A percentile compares a stretch with the other conserved stretches of the same genome.
These are phyloP conservation scores for Scelioninae gen. 1 DNA, from an alignment of 2,888 invertebrate species.

Conservation along the genomic window DNA sequence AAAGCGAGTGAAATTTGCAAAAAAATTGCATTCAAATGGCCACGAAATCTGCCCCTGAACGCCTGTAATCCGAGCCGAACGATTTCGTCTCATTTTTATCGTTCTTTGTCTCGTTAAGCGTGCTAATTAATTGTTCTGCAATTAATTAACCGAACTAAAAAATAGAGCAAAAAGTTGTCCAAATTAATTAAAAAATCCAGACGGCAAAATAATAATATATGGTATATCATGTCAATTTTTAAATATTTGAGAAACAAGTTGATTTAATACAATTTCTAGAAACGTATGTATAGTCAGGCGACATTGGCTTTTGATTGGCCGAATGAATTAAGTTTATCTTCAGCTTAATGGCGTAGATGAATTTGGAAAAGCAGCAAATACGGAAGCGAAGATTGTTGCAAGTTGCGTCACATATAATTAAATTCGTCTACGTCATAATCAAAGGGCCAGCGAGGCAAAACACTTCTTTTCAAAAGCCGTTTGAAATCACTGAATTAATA, in stretches of 20 bases:
- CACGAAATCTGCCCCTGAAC: conserved; percentile 26
- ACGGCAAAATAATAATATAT: no score
- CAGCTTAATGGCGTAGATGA: conserved; percentile 33
- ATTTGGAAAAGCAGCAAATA: conserved; percentile 23
- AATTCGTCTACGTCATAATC: conserved; percentile 48
- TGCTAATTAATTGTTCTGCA: conserved; percentile 34
- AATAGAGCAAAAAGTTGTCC: not conserved
- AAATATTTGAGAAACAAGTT: conserved; percentile 3
- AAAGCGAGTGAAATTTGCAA: conserved; percentile 57
- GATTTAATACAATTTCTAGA: conserved; percentile 7
- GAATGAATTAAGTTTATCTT: conserved; percentile 45
- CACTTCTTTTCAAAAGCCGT: not conserved
- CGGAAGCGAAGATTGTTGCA: conserved; percentile 22
- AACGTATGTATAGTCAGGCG: conserved; percentile 1
- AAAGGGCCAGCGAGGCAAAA: not conserved
- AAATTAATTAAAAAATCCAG: not conserved
- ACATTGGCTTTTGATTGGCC: conserved; percentile 18
- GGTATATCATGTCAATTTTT: not conserved
- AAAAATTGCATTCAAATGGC: conserved; percentile 44
- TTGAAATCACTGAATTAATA: conserved; percentile 23
- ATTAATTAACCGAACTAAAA: conserved; percentile 9
- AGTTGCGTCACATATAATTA: conserved; percentile 40
- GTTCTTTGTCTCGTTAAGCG: conserved; percentile 30
- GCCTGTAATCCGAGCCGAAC: conserved; percentile 43
- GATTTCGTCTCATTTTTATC: conserved; percentile 21